These are phyloP conservation scores for Triplophysa yarkandensis DNA, from an alignment of 2,797 vertebrate genomes.

Conservation along the genomic window DNA sequence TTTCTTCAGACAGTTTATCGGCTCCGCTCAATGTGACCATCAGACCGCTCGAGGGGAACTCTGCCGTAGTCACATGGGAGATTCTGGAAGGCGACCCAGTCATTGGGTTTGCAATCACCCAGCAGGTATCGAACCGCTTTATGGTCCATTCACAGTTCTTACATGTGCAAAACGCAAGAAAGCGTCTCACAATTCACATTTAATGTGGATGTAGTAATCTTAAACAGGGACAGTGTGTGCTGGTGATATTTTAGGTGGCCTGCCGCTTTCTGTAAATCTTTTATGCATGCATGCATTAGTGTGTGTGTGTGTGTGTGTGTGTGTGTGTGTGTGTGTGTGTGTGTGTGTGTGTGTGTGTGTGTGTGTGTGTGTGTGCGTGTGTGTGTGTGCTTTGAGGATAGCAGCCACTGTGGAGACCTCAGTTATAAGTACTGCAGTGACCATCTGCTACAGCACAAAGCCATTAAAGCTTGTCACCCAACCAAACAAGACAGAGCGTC, in stretches of 20 bases:
- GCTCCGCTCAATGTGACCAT: conserved; percentile 95
- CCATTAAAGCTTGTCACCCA: conserved; percentile 52
- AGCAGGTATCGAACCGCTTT: conserved; percentile 80
- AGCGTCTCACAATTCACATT: conserved; percentile 27
- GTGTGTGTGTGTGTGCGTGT: conserved; percentile 39
- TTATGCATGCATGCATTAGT: conserved; percentile 28
- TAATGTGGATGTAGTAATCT: conserved; percentile 10
- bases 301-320: conserved; percentile 45
- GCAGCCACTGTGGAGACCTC: conserved; percentile 34
- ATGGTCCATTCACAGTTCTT: conserved; percentile 20
- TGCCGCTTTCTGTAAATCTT: conserved; percentile 32
- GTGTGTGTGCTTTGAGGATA: conserved; percentile 19
- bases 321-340: conserved; percentile 27
- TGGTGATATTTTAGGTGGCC: conserved; percentile 11
- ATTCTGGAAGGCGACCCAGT: conserved; percentile 92
- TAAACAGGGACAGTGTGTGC: neutral
- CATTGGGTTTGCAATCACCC: conserved; percentile 95
- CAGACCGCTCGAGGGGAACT: conserved; percentile 90
- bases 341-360: conserved; percentile 43
- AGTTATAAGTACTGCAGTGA: conserved; percentile 50
- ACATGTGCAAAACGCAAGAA: conserved; percentile 14
- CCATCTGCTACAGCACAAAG: conserved; percentile 55
- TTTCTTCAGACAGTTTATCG: conserved; percentile 83
- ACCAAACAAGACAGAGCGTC: conserved; percentile 40
- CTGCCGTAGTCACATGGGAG: conserved; percentile 93